Evolutionary conservation across 2,113 vertebrate species (phyloP), one percentile per base, ranked within the genome.

Genomic region (Embiotoca jacksoni): DNA sequence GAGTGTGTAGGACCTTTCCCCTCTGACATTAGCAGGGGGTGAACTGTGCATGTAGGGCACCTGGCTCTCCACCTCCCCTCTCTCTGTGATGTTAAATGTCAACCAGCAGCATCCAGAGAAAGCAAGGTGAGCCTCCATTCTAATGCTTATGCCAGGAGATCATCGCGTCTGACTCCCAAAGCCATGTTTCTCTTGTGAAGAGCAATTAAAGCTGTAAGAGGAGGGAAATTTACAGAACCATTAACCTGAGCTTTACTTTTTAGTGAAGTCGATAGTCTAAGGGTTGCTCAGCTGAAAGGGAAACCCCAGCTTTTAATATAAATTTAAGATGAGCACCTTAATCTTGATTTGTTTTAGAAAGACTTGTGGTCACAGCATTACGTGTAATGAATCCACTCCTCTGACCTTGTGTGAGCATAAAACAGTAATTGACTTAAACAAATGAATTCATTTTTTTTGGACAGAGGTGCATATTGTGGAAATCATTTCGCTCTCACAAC

Each of bases 31-130:
- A 92, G 87, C 84, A 46, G 87, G 90, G 86, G 95, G 93, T 95
- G 94, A 95, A 94, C 96, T 93, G 89, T 93, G 92, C 89, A 87
- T 95, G 94, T 95, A 90, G 89, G 92, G 93, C 93, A 93, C 89
- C 85, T 93, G 91, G 91, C 92, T 89, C 89, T 90, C 80, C 88
- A 92, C 88, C 92, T 84, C 86, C 88, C 89, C 81, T 93, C 92
- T 91, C 92, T 93, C 88, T 89, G 85, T 92, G 93, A 92, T 92
- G 92, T 92, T 93, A 95, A 95, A 95, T 95, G 94, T 94, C 94
- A 94, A 89, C 86, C 85, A 86, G 87, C 81, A 86, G 89, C 86
- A 85, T 87, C 87, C 78, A 81, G 53, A 84, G 73, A 92, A 91
- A 89, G 86, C 86, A 68, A 88, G 78, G 79, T 77, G 77, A 87